Conservation (phyloP, 1,140 invertebrate genomes). For the Danaus melanippus region DNA sequence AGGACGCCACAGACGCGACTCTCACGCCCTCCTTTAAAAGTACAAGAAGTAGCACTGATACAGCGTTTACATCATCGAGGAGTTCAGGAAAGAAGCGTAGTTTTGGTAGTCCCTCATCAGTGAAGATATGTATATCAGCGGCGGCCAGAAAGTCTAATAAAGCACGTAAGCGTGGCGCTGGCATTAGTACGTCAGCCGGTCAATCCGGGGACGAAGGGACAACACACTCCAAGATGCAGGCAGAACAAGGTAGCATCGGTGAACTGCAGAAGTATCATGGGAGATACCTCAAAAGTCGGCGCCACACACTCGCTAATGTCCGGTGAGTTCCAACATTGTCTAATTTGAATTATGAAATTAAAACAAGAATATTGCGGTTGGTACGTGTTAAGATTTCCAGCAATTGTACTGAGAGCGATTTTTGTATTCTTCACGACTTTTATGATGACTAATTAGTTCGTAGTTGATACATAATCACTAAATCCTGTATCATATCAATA, state of each 20-base stretch:
- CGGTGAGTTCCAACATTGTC: slow-evolving; percentile 76
- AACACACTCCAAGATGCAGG: slow-evolving; percentile 82
- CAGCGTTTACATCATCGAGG: slow-evolving; percentile 59
- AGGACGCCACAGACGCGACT: slow-evolving; percentile 67
- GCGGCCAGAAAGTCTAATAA: slow-evolving; percentile 64
- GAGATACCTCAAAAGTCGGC: slow-evolving; percentile 83
- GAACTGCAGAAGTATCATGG: slow-evolving; percentile 90
- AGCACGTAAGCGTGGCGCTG: slow-evolving; percentile 60
- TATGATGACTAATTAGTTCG: too few relatives aligned
- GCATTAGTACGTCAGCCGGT: slow-evolving; percentile 35
- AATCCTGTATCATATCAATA: neutral
- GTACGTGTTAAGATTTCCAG: too few relatives aligned
- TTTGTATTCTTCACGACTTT: too few relatives aligned
- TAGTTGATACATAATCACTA: too few relatives aligned
- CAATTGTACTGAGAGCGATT: too few relatives aligned
- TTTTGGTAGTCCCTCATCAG: slow-evolving; percentile 61
- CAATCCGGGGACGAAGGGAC: slow-evolving; percentile 46
- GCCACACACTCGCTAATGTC: slow-evolving; percentile 90
- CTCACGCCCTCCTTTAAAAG: slow-evolving; percentile 68
- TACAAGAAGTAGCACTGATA: slow-evolving; percentile 66
- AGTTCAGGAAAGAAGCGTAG: slow-evolving; percentile 60
- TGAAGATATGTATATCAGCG: slow-evolving; percentile 65
- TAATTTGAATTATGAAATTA: neutral
- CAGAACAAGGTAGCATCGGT: slow-evolving; percentile 89
- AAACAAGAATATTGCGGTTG: neutral